These are phyloP conservation scores for Thamnaconus septentrionalis DNA, from an alignment of 2,113 vertebrate genomes.

Conservation along the genomic window DNA sequence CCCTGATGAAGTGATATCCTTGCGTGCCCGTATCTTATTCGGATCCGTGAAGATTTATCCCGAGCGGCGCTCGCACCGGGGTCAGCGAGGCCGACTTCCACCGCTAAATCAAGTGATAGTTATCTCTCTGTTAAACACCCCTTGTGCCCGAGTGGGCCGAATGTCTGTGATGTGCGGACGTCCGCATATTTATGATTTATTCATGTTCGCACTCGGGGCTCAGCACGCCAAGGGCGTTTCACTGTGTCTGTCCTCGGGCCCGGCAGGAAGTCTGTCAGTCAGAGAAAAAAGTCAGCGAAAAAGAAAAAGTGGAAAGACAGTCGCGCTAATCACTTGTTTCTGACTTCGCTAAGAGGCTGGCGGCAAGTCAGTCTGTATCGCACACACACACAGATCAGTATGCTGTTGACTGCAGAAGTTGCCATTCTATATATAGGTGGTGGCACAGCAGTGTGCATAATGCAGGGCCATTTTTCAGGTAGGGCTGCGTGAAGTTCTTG, in stretches of 20 bases:
- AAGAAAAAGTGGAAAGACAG: constrained; percentile 18
- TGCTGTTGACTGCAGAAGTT: constrained; percentile 4
- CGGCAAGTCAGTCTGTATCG: no score
- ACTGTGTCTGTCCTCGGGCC: constrained; percentile 27
- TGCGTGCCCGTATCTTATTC: constrained; percentile 6
- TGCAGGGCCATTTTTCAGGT: not conserved
- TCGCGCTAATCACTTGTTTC: constrained; percentile 16
- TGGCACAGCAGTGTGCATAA: constrained; percentile 12
- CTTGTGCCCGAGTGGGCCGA: not conserved
- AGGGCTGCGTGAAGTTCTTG: not conserved
- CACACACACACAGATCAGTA: not conserved
- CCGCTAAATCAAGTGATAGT: constrained; percentile 19
- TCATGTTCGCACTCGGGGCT: constrained; percentile 19
- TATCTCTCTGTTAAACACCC: constrained; percentile 8
- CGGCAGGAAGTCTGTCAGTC: constrained; percentile 36
- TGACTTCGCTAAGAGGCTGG: not conserved
- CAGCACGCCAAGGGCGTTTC: constrained; percentile 23
- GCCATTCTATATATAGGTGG: constrained; percentile 18
- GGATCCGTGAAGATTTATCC: constrained; percentile 26
- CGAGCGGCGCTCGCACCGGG: not conserved
- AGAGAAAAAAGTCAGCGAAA: not conserved
- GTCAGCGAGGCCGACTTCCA: constrained; percentile 8
- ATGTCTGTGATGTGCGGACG: constrained; percentile 21
- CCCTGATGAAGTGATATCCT: constrained; percentile 9
- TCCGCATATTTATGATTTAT: constrained; percentile 47